Conservation (phyloP, 1,140 invertebrate species). For the Tetramorium simillimum region DNA sequence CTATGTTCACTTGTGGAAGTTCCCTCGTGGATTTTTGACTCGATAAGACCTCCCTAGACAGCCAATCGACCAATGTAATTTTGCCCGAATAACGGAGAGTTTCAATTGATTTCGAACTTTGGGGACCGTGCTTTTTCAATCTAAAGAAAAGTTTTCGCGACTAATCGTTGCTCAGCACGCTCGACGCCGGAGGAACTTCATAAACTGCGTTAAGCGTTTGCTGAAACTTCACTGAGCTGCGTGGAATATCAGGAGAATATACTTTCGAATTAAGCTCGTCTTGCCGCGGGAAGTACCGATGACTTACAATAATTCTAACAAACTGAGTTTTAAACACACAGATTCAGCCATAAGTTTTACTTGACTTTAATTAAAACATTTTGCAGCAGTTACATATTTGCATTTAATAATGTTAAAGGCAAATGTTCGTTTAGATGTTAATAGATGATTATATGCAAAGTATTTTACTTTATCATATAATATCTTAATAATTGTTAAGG, state of each 20-base stretch:
- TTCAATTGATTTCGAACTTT: constrained; percentile 44
- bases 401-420: background rate
- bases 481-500: background rate
- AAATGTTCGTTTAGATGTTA: background rate
- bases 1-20: background rate
- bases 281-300: background rate
- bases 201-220: constrained; percentile 36
- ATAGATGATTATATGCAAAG: background rate
- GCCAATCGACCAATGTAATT: constrained; percentile 20
- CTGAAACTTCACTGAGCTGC: constrained; percentile 41
- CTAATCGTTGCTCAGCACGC: constrained; percentile 20
- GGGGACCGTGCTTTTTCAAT: constrained; percentile 48
- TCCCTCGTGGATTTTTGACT: background rate
- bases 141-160: constrained; percentile 32
- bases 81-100: constrained; percentile 27
- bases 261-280: constrained; percentile 19
- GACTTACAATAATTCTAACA: constrained; percentile 19
- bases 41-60: background rate
- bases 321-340: constrained; percentile 9
- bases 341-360: constrained; percentile 15
- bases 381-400: background rate
- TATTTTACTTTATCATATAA: background rate
- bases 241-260: constrained; percentile 30
- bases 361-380: constrained; percentile 20
- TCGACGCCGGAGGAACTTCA: constrained; percentile 12